phyloP scores from a whole-genome alignment of 1,140 invertebrate species.

The Calliopsis andreniformis region DNA sequence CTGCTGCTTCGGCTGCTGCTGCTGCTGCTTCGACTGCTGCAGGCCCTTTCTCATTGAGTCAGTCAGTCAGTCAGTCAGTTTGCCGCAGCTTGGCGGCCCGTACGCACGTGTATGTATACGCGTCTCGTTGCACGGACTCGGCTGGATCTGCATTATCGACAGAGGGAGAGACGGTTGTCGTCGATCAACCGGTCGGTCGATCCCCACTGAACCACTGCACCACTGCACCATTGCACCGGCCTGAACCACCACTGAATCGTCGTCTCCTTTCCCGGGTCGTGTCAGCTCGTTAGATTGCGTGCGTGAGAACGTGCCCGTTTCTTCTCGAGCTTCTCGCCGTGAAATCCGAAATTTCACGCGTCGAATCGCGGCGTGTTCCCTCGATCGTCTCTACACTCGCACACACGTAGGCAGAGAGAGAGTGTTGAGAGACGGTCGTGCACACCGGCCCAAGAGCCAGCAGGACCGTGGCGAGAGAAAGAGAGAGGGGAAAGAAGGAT shows the following conservation, averaged over 20 bases:
- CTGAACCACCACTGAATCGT: background rate
- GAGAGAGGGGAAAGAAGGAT: background rate
- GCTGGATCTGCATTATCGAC: slow-evolving; percentile 34
- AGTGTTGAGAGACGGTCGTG: background rate
- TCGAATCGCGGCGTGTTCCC: slow-evolving; percentile 42
- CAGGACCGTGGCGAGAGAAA: background rate
- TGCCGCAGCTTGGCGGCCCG: slow-evolving; percentile 73
- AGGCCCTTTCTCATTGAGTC: slow-evolving; percentile 78
- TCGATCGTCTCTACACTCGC: background rate
- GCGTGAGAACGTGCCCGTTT: slow-evolving; percentile 45
- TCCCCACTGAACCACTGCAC: slow-evolving; percentile 23
- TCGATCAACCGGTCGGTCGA: slow-evolving; percentile 33
- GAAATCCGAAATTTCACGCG: slow-evolving; percentile 59
- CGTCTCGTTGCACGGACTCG: background rate
- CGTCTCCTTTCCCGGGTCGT: slow-evolving; percentile 7
- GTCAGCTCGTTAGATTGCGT: slow-evolving; percentile 43
- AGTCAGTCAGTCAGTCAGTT: slow-evolving; percentile 80
- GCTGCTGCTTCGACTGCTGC: slow-evolving; percentile 44
- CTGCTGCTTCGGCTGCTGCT: background rate
- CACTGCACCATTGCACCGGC: no score
- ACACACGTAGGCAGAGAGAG: background rate
- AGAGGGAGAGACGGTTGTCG: slow-evolving; percentile 20
- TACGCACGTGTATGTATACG: slow-evolving; percentile 57
- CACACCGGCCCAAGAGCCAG: background rate
- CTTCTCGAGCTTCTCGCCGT: slow-evolving; percentile 46